Base-by-base conservation (phyloP, 2,797 vertebrate species). In the Anolis apletophallus region DNA sequence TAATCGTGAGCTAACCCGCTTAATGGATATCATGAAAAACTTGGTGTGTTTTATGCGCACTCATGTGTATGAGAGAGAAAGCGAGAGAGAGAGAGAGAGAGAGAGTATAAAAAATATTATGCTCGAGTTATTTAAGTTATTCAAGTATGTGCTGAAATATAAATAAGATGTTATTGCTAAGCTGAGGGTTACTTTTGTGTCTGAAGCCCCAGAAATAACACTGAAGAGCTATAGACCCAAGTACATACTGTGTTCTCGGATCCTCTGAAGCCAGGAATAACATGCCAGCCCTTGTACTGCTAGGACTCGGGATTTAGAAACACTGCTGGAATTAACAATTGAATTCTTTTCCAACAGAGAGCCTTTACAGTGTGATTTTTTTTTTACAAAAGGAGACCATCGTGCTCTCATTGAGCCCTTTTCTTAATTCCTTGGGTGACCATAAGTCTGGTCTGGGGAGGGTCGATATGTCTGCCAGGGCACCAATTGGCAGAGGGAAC, bases 11-110 rank as follows among this genome's bases (percentile, higher is more conserved):
- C 91, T 91, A 64, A 92, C 80, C 80, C 89, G 89, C 92, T 92
- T 71, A 84, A 94, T 94, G 94, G 94, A 91, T 88, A 67, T 81
- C 64, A 3, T 88, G 89, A 92, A 92, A 92, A 92, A 8, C 54
- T 59, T 17, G 17, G n/a, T 64, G 17, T 46, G n/a, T 46, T 69
- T 67, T 40, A 12, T 29, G 12, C 26, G 26, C 61, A 29, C 61
- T 64, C 46, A 46, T 46, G 14, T 32, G 26, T 8, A 21, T 67
- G 32, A 76, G 72, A 14, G 57, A 5, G 12, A 54, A 26, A 11
- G 21, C 17, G 23, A 29, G 21, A 29, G 23, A 29, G 23, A 29
- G 23, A 7, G 1, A 23, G 34, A 34, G 68, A 19, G 69, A 17
- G 32, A 23, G 36, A 11, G 83, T 52, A 90, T 91, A 93, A 93